These are phyloP conservation scores for Apamea crenata DNA, from an alignment of 2,888 invertebrate species.

Conservation along the genomic window DNA sequence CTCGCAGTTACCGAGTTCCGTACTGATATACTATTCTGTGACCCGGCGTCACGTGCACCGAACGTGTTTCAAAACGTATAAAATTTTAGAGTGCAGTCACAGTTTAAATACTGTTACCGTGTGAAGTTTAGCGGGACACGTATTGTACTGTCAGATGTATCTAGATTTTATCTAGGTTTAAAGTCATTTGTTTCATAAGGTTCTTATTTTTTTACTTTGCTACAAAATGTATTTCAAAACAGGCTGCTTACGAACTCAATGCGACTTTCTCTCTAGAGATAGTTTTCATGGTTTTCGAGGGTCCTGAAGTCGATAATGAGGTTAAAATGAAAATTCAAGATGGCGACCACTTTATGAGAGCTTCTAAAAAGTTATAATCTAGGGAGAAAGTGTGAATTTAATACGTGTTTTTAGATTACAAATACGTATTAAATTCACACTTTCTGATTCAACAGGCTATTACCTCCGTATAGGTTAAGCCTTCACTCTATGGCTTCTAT, in stretches of 20 bases:
- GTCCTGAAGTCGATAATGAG: too few relatives aligned
- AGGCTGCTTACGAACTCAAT: background rate
- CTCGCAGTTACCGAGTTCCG: background rate
- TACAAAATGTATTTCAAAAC: background rate
- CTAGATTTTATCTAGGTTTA: background rate
- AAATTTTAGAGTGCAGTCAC: slow-evolving; percentile 41
- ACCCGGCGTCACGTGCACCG: slow-evolving; percentile 38
- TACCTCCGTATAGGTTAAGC: background rate
- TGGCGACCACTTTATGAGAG: too few relatives aligned
- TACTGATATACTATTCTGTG: slow-evolving; percentile 36
- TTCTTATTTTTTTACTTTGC: too few relatives aligned
- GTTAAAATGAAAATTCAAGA: too few relatives aligned
- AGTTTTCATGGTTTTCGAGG: too few relatives aligned
- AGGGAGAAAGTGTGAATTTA: too few relatives aligned
- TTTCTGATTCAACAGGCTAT: background rate
- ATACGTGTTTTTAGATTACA: too few relatives aligned
- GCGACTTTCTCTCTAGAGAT: too few relatives aligned
- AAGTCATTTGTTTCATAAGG: background rate
- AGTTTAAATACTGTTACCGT: slow-evolving; percentile 38
- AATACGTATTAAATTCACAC: too few relatives aligned
- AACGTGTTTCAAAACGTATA: slow-evolving; percentile 47
- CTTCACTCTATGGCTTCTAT: background rate
- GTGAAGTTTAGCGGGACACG: slow-evolving; percentile 20
- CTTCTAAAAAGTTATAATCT: too few relatives aligned
- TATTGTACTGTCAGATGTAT: slow-evolving; percentile 11